Percentiles rank a stretch among this genome's conserved stretches.
Evolutionary conservation across 2,888 invertebrate species (phyloP).

Genomic region (Rotaria socialis): DNA sequence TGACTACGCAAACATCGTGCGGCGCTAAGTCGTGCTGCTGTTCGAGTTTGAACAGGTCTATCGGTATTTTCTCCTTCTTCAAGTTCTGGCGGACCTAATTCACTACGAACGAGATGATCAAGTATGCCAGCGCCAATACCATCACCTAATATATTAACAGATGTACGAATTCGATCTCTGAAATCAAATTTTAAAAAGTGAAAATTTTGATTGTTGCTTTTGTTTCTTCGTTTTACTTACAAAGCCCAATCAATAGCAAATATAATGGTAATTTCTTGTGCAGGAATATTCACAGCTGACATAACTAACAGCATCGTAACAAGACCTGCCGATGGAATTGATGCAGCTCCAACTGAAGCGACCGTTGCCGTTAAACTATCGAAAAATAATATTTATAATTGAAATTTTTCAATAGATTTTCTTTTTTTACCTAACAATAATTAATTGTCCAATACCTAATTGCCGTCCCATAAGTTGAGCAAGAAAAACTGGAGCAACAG

Average conservation of each 20-base stretch:
- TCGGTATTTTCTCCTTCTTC: background rate
- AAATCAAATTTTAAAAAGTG: too few relatives aligned
- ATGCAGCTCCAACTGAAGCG: conserved; percentile 68
- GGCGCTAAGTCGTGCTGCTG: background rate
- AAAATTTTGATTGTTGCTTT: too few relatives aligned
- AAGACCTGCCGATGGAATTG: conserved; percentile 68
- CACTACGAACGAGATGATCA: conserved; percentile 61
- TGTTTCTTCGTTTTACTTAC: conserved; percentile 59
- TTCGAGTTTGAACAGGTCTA: background rate
- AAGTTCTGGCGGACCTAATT: conserved; percentile 51
- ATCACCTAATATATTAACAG: conserved; percentile 64
- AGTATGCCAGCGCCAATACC: conserved; percentile 65
- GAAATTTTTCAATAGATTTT: background rate
- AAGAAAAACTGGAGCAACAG: conserved; percentile 64
- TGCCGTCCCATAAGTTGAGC: conserved; percentile 60
- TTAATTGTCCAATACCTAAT: conserved; percentile 55
- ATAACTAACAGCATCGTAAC: conserved; percentile 69
- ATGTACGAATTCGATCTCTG: conserved; percentile 64
- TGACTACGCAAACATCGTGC: background rate
- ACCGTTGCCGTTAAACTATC: conserved; percentile 66
- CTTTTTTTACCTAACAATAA: conserved; percentile 55
- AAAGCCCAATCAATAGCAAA: conserved; percentile 70
- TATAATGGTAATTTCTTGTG: conserved; percentile 66
- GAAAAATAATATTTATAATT: background rate
- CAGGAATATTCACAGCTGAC: conserved; percentile 67